Percentiles rank a stretch among this genome's conserved stretches.
Evolutionary conservation across 1,140 invertebrate species (phyloP).

Genomic region (Bilobella aurantiaca): DNA sequence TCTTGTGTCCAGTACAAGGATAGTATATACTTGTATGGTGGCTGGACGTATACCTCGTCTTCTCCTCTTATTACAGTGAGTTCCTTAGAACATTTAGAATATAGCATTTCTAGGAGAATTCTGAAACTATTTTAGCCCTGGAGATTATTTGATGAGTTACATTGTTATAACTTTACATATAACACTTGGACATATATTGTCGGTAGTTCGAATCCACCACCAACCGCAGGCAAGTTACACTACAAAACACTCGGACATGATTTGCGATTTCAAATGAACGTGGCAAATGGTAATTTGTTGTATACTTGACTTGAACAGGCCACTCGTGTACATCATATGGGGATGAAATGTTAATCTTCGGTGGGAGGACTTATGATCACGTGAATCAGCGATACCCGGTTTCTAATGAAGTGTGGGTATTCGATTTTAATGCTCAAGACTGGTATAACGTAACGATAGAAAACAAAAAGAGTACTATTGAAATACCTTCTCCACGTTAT

Average conservation of each 20-base stretch:
- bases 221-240: conserved; percentile 58
- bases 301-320: neutral
- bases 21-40: conserved; percentile 79
- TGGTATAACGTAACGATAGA: conserved; percentile 63
- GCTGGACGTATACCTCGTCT: conserved; percentile 82
- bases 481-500: conserved; percentile 66
- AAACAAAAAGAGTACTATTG: conserved; percentile 32
- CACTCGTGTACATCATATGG: conserved; percentile 77
- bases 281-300: too few species aligned
- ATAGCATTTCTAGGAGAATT: conserved; percentile 9
- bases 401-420: conserved; percentile 81
- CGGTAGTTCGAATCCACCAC: conserved; percentile 55
- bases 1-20: conserved; percentile 77
- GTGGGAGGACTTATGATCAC: conserved; percentile 46
- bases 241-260: neutral
- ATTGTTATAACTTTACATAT: conserved; percentile 69
- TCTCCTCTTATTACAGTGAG: conserved; percentile 75
- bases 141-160: conserved; percentile 83
- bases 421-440: conserved; percentile 61
- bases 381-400: conserved; percentile 31
- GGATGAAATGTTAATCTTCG: conserved; percentile 83
- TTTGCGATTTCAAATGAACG: too few species aligned
- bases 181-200: conserved; percentile 75
- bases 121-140: conserved; percentile 45
- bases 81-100: neutral